Evolutionary conservation across 2,113 vertebrate genomes (phyloP).

Genomic region (Cariama cristata): DNA sequence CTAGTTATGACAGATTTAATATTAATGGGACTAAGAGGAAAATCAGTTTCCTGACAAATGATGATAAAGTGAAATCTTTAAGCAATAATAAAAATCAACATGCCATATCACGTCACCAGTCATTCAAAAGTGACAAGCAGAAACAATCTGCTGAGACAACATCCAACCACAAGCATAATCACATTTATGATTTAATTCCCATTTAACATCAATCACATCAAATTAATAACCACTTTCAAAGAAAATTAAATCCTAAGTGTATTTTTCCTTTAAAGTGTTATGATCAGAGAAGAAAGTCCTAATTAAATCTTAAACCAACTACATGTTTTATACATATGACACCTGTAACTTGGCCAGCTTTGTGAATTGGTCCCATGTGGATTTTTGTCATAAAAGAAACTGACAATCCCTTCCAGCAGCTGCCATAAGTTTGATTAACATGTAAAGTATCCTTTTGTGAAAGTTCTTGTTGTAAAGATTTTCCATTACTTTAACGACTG

Average conservation of each 20-base stretch:
- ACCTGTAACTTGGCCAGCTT: slow-evolving; percentile 43
- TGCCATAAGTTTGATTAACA: slow-evolving; percentile 54
- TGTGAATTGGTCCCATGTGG: slow-evolving; percentile 46
- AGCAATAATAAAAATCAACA: slow-evolving; percentile 76
- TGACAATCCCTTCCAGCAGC: slow-evolving; percentile 38
- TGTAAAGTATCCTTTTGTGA: not conserved
- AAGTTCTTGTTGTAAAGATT: slow-evolving; percentile 31
- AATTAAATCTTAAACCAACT: slow-evolving; percentile 73
- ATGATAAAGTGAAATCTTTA: slow-evolving; percentile 83
- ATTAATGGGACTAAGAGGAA: slow-evolving; percentile 64
- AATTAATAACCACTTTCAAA: slow-evolving; percentile 78
- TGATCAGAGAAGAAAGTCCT: slow-evolving; percentile 57
- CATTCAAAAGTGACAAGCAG: slow-evolving; percentile 75
- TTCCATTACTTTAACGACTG: slow-evolving; percentile 22
- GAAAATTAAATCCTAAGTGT: slow-evolving; percentile 70
- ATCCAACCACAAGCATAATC: slow-evolving; percentile 41
- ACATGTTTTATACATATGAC: slow-evolving; percentile 35
- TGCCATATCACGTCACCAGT: slow-evolving; percentile 62
- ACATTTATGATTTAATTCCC: slow-evolving; percentile 80
- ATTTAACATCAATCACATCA: slow-evolving; percentile 76
- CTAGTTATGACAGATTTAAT: slow-evolving; percentile 46
- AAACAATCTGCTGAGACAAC: slow-evolving; percentile 70
- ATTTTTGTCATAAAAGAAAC: slow-evolving; percentile 33
- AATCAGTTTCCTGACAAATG: slow-evolving; percentile 73
- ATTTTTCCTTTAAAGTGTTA: slow-evolving; percentile 64